These are phyloP conservation scores for Julus scandinavius DNA, from an alignment of 2,888 invertebrate genomes.

Conservation along the genomic window DNA sequence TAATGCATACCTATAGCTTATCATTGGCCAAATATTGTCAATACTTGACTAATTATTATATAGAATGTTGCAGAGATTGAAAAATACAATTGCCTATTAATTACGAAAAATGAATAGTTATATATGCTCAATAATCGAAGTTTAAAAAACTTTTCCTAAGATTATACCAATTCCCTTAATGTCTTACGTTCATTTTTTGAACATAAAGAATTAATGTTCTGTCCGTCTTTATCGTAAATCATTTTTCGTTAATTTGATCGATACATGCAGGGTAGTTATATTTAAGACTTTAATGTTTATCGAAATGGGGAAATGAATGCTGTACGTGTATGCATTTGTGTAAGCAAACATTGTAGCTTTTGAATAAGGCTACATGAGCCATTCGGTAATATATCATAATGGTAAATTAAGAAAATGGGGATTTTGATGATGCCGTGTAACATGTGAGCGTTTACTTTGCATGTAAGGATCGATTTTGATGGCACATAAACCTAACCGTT, in stretches of 20 bases:
- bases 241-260: slow-evolving; percentile 10
- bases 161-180: background rate
- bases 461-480: slow-evolving; percentile 15
- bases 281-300: background rate
- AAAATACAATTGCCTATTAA: too few relatives aligned
- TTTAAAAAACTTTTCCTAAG: too few relatives aligned
- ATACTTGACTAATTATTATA: too few relatives aligned
- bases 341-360: background rate
- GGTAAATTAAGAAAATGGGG: slow-evolving; percentile 1
- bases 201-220: background rate
- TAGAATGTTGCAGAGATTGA: too few relatives aligned
- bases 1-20: too few relatives aligned
- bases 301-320: background rate
- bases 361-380: background rate
- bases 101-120: too few relatives aligned
- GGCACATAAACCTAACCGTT: background rate
- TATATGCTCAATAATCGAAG: too few relatives aligned
- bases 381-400: background rate
- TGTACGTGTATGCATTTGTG: background rate
- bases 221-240: background rate
- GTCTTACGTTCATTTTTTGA: background rate
- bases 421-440: slow-evolving; percentile 26
- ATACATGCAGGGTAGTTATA: background rate
- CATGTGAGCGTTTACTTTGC: slow-evolving; percentile 12
- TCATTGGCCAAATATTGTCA: too few relatives aligned